A percentile compares a stretch with the other conserved stretches of the same genome.
phyloP scores from a whole-genome alignment of 2,888 invertebrate genomes.

The Coelopa pilipes region DNA sequence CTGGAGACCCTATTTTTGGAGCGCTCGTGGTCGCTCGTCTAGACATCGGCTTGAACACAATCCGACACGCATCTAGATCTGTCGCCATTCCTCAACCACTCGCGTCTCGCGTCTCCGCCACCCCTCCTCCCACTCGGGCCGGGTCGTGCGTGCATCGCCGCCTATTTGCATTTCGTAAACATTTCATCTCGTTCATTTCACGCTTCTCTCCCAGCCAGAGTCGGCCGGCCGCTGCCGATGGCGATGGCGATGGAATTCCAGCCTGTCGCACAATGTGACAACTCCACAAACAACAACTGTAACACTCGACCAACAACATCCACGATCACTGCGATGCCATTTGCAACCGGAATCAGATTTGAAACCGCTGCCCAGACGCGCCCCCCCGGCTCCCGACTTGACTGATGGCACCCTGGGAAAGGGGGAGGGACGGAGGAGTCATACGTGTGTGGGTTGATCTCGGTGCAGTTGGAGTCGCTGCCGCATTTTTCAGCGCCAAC shows the following conservation, averaged over 20 bases:
- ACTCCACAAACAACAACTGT: background rate
- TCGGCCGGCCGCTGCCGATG: background rate
- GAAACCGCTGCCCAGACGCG: background rate
- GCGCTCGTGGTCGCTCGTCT: background rate
- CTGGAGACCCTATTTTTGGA: too few species aligned
- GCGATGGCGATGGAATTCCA: conserved; percentile 10
- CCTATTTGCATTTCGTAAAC: conserved; percentile 21
- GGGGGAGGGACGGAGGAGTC: background rate
- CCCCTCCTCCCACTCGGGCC: background rate
- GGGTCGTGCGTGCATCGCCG: conserved; percentile 5
- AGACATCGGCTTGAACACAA: background rate
- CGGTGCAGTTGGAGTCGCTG: background rate
- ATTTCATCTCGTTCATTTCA: conserved; percentile 24
- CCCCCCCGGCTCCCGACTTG: background rate
- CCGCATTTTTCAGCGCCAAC: conserved; percentile 22
- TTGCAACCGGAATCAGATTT: conserved; percentile 17
- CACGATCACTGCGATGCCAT: background rate
- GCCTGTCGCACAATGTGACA: conserved; percentile 12
- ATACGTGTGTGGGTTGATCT: conserved; percentile 21
- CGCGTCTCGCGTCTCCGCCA: background rate
- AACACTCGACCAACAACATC: background rate
- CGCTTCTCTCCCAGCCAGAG: conserved; percentile 21
- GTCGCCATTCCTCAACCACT: background rate
- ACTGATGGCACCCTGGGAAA: too few species aligned
- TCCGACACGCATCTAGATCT: conserved; percentile 8